phyloP scores from a whole-genome alignment of 35 echinoderm and acorn worm species.

The Eucidaris tribuloides region DNA sequence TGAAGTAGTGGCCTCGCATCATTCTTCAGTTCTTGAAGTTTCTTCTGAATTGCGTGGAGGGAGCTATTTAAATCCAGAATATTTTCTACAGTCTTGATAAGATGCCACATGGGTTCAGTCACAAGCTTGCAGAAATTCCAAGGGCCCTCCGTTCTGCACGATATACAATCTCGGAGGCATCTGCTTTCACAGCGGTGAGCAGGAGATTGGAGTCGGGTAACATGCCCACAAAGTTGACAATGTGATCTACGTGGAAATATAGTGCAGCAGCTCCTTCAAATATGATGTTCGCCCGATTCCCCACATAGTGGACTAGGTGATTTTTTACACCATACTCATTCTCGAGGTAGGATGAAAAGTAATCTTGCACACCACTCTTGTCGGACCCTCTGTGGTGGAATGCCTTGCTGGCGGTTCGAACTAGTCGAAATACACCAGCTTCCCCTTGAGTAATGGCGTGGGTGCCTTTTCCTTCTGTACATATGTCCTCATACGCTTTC shows the following conservation, averaged over 20 bases:
- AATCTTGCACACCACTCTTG: conserved; percentile 45
- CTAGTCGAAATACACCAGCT: no score
- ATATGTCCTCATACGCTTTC: no score
- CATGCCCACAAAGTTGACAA: conserved; percentile 12
- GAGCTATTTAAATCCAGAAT: conserved; percentile 32
- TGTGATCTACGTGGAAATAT: conserved; percentile 42
- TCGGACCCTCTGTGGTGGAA: conserved; percentile 53
- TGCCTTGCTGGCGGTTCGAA: conserved; percentile 51
- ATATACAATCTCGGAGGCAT: conserved; percentile 16
- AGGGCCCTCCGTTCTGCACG: conserved; percentile 33
- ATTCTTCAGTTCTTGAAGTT: conserved; percentile 19
- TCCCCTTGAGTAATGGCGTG: no score
- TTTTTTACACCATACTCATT: conserved; percentile 8
- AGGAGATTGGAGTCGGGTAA: conserved; percentile 32
- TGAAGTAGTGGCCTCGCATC: conserved; percentile 28
- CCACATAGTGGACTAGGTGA: conserved; percentile 27
- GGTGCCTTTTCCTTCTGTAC: no score
- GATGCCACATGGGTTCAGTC: conserved; percentile 36
- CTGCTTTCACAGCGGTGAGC: conserved; percentile 44
- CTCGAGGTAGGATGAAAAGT: conserved; percentile 13
- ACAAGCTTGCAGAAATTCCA: conserved; percentile 30
- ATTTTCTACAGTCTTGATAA: not conserved
- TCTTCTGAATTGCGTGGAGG: not conserved
- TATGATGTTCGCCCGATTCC: conserved; percentile 56
- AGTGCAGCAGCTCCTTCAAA: conserved; percentile 44